Evolutionary conservation across 2,797 vertebrate species (phyloP).

Genomic region (Lemur catta): DNA sequence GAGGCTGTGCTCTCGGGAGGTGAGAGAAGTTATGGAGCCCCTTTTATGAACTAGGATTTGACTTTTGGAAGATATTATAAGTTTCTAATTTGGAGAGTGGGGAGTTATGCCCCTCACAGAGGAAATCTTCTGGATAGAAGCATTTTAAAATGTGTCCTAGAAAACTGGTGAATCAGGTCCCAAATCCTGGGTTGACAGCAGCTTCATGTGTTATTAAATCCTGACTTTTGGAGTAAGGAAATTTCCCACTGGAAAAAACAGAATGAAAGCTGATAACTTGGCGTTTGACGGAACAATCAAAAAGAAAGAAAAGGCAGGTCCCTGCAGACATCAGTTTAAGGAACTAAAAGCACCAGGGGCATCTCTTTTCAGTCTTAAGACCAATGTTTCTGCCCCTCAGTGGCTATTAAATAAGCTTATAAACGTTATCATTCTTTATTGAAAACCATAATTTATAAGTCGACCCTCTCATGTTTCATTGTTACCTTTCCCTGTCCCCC

Average conservation of each 20-base stretch:
- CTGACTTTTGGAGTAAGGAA: constrained; percentile 42
- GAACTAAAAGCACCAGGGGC: neutral
- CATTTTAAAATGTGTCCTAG: neutral
- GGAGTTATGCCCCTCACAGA: neutral
- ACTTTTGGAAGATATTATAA: constrained; percentile 13
- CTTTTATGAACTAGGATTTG: neutral
- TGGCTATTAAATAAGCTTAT: neutral
- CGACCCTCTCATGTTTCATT: neutral
- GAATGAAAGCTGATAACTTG: neutral
- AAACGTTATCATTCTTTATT: neutral
- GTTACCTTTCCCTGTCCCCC: neutral
- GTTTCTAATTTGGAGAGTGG: neutral
- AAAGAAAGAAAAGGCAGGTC: neutral
- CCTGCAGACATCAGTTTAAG: neutral
- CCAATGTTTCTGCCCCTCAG: neutral
- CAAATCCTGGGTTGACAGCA: neutral
- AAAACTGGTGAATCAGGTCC: constrained; percentile 1
- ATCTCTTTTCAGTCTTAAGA: neutral
- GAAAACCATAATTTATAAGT: constrained; percentile 8
- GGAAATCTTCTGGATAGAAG: neutral
- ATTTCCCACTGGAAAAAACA: neutral
- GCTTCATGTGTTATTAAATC: neutral
- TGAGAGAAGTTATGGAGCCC: neutral
- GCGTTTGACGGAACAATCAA: neutral
- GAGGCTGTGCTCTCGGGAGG: neutral